Base-by-base conservation (phyloP, 2,113 vertebrate genomes). In the Mus pahari region DNA sequence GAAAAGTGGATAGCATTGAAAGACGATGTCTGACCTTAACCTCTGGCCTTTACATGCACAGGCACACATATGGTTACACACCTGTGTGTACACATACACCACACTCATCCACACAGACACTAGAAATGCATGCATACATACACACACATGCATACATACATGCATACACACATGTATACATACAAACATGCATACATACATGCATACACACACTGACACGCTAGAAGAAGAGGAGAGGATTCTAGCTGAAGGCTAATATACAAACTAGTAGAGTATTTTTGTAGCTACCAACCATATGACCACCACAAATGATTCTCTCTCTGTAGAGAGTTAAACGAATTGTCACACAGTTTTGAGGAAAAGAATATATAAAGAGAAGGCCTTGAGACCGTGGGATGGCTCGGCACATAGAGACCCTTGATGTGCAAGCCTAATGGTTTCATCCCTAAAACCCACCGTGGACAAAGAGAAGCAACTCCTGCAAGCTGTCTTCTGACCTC, bases 351-450 rank as follows among this genome's bases (percentile, higher is more conserved):
- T 33, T 91, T 86, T 66, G 39, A 91, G 24, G 26, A 17, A 66
- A 88, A 83, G 36, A 60, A 28, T 78, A 58, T 17, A n/a, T 84
- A 60, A 96, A 87, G 53, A 94, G 26, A 86, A 78, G 39, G 10
- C 17, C 68, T 84, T 16, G 36, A 12, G 53, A 55, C n/a, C 28
- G 36, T 16, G 55, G 60, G 36, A 39, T 16, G 55, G 36, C 10
- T n/a, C 53, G 3, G 81, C 8, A 20, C 55, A 22, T 28, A 42
- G 3, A 48, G 26, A 48, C 7, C 10, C 7, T 78, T 81, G n/a
- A 20, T 26, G 12, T 12, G 5, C 81, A 83, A 62, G n/a, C 22
- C 53, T 60, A 58, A 83, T 39, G 36, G 22, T 39, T n/a, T 83
- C 36, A 83, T 26, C 22, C 7, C 81, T 24, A 26, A 20, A 42